A percentile compares a stretch with the other conserved stretches of the same genome.
Conservation (phyloP, 1,140 invertebrate species). For the Ooceraea biroi region DNA sequence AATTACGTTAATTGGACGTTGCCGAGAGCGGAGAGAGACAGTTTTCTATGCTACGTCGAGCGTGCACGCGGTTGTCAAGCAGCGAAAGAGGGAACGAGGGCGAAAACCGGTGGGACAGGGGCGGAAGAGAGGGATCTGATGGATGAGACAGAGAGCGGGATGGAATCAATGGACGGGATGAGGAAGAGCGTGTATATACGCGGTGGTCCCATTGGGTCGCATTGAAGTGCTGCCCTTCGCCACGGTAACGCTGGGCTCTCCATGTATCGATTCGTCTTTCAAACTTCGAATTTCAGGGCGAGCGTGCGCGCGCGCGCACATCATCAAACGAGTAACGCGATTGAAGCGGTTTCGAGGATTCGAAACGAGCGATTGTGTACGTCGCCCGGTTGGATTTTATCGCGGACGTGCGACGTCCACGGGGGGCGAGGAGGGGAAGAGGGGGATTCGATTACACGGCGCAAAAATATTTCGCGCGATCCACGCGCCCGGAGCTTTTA, state of each 20-base stretch:
- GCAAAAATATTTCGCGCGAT: constrained; percentile 69
- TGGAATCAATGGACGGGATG: constrained; percentile 40
- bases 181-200: constrained; percentile 42
- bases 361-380: constrained; percentile 57
- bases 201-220: constrained; percentile 70
- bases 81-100: constrained; percentile 46
- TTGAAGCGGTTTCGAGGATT: constrained; percentile 70
- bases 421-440: no score
- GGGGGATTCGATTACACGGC: constrained; percentile 71
- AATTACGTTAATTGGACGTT: constrained; percentile 79
- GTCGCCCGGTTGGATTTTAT: constrained; percentile 69
- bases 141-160: constrained; percentile 34
- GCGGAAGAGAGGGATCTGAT: not conserved
- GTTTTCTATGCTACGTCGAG: constrained; percentile 75
- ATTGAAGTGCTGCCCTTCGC: constrained; percentile 72
- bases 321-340: constrained; percentile 57
- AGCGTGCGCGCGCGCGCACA: constrained; percentile 23
- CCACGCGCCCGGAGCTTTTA: constrained; percentile 63
- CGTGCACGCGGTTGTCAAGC: constrained; percentile 64
- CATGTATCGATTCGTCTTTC: constrained; percentile 80
- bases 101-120: not conserved
- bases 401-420: constrained; percentile 63
- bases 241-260: constrained; percentile 71
- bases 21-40: constrained; percentile 75
- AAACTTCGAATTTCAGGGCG: constrained; percentile 75